phyloP scores from a whole-genome alignment of 1,140 invertebrate species.

The Ditylenchus dipsaci region DNA sequence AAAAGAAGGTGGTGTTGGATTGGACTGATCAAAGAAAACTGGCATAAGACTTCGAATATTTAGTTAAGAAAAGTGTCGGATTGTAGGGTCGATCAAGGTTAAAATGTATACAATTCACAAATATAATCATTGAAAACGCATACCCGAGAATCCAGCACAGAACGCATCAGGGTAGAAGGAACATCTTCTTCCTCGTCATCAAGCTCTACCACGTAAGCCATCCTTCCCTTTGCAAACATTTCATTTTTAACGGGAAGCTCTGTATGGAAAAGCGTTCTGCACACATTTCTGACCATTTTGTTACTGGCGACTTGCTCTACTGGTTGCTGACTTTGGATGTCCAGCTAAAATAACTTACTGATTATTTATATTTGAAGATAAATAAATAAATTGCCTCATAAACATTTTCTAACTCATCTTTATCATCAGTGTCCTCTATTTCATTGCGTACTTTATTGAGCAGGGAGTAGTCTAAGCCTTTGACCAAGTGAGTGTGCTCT shows the following conservation, averaged over 20 bases:
- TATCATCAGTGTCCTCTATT: slow-evolving; percentile 76
- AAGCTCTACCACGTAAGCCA: slow-evolving; percentile 95
- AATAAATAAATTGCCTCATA: slow-evolving; percentile 59
- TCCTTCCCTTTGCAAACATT: slow-evolving; percentile 82
- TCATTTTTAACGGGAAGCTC: slow-evolving; percentile 74
- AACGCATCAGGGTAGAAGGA: slow-evolving; percentile 87
- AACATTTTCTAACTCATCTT: slow-evolving; percentile 40
- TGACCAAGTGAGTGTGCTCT: slow-evolving; percentile 98
- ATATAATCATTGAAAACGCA: no score
- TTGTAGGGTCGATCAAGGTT: no score
- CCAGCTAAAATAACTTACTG: background rate
- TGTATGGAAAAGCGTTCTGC: slow-evolving; percentile 60
- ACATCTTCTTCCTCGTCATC: slow-evolving; percentile 88
- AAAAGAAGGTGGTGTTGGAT: no score
- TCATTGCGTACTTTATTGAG: slow-evolving; percentile 82
- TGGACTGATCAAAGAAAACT: no score
- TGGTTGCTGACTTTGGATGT: background rate
- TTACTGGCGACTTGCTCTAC: slow-evolving; percentile 63
- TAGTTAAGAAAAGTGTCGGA: no score
- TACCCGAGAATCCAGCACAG: slow-evolving; percentile 85
- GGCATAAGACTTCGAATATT: no score
- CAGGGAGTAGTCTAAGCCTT: slow-evolving; percentile 97
- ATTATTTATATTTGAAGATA: background rate
- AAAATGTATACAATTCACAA: no score
- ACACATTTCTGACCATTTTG: slow-evolving; percentile 60